These are phyloP conservation scores for Spilarctia lutea DNA, from an alignment of 2,888 invertebrate genomes.

Conservation along the genomic window DNA sequence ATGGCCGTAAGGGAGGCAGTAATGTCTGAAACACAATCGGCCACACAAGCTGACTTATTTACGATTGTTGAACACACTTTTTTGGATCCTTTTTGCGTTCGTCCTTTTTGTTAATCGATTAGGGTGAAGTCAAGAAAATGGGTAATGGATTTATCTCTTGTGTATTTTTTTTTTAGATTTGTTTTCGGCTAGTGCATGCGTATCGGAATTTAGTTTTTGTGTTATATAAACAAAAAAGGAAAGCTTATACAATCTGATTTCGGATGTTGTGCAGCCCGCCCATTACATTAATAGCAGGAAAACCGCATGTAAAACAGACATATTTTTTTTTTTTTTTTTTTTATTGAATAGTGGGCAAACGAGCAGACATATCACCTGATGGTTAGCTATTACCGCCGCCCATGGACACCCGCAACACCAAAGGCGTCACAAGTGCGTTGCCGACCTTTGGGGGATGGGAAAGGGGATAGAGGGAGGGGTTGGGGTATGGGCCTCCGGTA, in stretches of 20 bases:
- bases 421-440: no score
- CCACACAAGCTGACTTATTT: slow-evolving; percentile 61
- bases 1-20: slow-evolving; percentile 56
- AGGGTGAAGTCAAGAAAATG: slow-evolving; percentile 33
- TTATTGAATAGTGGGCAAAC: no score
- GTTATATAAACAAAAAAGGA: background rate
- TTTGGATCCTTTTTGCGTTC: slow-evolving; percentile 28
- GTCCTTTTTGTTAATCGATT: slow-evolving; percentile 38
- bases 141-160: slow-evolving; percentile 38
- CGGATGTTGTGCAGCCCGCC: background rate
- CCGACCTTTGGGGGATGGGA: no score
- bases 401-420: no score
- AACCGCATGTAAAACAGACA: background rate
- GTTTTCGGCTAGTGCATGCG: background rate
- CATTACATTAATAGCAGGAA: background rate
- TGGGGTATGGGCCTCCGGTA: no score
- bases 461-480: no score
- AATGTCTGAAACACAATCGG: slow-evolving; percentile 46
- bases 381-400: no score
- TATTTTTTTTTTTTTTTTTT: no score
- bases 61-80: slow-evolving; percentile 51
- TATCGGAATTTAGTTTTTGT: background rate
- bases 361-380: no score
- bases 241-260: background rate
- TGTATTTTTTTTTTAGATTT: background rate